Evolutionary conservation across 2,888 invertebrate genomes (phyloP), one percentile per base, ranked within the genome.

Genomic region (Aporophyla lueneburgensis): DNA sequence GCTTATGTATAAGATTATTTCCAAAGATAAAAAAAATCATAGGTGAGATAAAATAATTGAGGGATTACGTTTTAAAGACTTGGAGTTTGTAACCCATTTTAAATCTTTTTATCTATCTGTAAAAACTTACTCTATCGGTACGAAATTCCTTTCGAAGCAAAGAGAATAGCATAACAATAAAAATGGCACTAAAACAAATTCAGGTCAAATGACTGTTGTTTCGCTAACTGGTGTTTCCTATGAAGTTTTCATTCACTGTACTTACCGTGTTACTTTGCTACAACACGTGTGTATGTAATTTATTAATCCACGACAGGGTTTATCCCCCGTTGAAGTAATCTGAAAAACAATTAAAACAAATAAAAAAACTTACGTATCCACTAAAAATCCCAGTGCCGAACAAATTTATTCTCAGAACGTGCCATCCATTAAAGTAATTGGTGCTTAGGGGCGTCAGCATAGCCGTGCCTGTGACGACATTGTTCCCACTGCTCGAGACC

Each of bases 321-420:
- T 40, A 54, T 58, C 6, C 1, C n/a, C 5, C 6, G 49, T n/a
- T 49, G 53, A 72, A 46, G 2, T 27, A 33, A 62, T 56, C 56
- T 65, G 19, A 69, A 69, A 62, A 59, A 40, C 3, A 54, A 62
- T 59, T 19, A 66, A 21, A 54, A 69, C 49, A 51, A 40, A 33
- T 10, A 33, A 63, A 67, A 62, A 66, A 73, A 92, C 92, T 92
- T 88, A 93, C 93, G 79, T 91, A 92, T 78, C 91, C 92, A 67
- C 83, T 75, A 74, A 84, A 92, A 51, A 76, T 81, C 27, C 81
- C 81, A 14, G 81, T 80, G 27, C 89, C 88, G 21, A 43, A 63
- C 61, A 91, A 74, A 62, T 66, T 68, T 21, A 89, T 71, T 66
- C 74, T 85, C 24, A 92, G 59, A 53, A 84, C 65, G 24, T 88